phyloP scores from a whole-genome alignment of 2,113 vertebrate genomes.

The Varanus komodoensis region DNA sequence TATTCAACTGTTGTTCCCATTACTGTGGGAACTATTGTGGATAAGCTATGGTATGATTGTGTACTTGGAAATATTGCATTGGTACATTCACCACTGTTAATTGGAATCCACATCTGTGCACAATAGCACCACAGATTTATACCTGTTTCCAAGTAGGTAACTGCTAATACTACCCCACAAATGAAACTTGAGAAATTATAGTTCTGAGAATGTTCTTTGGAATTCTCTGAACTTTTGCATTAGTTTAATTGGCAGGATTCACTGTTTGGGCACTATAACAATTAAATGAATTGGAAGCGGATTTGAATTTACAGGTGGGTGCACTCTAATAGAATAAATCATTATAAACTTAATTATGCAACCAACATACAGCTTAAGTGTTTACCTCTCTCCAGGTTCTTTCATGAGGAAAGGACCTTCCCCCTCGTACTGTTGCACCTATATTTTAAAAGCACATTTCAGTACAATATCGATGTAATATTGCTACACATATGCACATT shows the following conservation, averaged over 20 bases:
- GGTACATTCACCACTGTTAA: not conserved
- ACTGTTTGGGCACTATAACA: not conserved
- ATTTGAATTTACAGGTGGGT: not conserved
- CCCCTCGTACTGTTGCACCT: conserved; percentile 62
- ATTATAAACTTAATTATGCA: not conserved
- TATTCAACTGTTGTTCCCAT: not conserved
- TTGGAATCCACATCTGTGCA: not conserved
- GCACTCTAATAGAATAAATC: not conserved
- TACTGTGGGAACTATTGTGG: not conserved
- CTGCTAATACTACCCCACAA: not conserved
- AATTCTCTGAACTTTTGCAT: not conserved
- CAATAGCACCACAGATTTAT: not conserved
- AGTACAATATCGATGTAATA: not conserved
- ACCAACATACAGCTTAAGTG: not conserved
- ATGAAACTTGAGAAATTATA: not conserved
- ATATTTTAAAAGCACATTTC: conserved; percentile 33
- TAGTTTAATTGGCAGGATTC: not conserved
- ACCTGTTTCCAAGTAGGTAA: not conserved
- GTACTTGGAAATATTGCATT: not conserved
- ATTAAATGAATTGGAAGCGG: not conserved
- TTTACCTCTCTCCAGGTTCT: conserved; percentile 69
- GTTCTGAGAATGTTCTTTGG: not conserved
- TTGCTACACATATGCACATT: not conserved
- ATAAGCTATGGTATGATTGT: not conserved
- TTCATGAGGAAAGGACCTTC: conserved; percentile 36